Base-by-base conservation (phyloP, 2,888 invertebrate genomes). In the Apamea sordens region DNA sequence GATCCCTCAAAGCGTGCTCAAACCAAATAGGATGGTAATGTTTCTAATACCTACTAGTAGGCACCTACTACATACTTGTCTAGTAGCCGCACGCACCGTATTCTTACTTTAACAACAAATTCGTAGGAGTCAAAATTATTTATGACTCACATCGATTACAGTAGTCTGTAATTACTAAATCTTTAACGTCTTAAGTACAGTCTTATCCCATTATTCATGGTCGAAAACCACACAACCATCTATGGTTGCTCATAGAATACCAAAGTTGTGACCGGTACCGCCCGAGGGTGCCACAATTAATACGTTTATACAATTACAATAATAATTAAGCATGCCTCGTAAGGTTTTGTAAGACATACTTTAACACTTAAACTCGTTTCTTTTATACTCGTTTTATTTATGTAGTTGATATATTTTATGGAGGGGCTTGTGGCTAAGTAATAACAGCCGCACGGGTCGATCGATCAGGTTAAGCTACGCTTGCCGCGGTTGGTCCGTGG, bases 321-420 rank as follows among this genome's bases (percentile, higher is more conserved):
- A 5, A 36, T 36, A 76, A 82, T 82, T 61, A 82, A 85, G 28
- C 65, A 68, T 63, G 59, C 76, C 63, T 76, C 50, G 65, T 79
- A 79, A 28, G 68, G 76, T 87, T 80, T 79, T 71, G 79, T 80
- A 87, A 88, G 69, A 68, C 41, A 76, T 79, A 77, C 73, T 80
- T 82, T 87, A 83, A 83, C 80, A 85, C 83, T 56, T 47, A 72
- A 85, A 88, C 89, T 67, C 21, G 89, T 88, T 88, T 65, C 36
- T 65, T 79, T 85, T 85, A 83, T 64, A 85, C 77, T 87, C 81
- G 75, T 28, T 80, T 70, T 77, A 86, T 84, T 86, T 86, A 88
- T 80, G 59, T 47, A 36, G 41, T 41, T 10, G 56, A 32, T 61
- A 53, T 73, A 69, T 72, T 71, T 73, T 28, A 64, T 18, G 15